phyloP scores from a whole-genome alignment of 2,797 vertebrate species.

The Liparis tanakae region DNA sequence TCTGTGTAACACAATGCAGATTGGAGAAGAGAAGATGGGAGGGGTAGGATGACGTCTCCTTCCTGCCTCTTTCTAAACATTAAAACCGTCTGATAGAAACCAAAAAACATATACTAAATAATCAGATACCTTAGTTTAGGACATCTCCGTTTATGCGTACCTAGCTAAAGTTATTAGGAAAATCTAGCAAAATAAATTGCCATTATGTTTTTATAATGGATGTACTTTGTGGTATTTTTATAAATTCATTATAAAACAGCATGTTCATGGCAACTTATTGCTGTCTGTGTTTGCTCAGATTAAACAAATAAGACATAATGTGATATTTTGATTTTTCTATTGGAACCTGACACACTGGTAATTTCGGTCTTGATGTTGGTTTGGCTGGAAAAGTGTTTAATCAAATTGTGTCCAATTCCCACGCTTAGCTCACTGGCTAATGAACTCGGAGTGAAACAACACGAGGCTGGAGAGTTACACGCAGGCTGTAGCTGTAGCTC shows the following conservation, averaged over 20 bases:
- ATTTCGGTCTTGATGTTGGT: not conserved
- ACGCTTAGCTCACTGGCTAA: constrained; percentile 3
- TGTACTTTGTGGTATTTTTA: no score
- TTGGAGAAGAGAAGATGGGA: constrained; percentile 11
- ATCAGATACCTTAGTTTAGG: not conserved
- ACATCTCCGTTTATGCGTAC: not conserved
- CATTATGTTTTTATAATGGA: no score
- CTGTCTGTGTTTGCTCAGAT: not conserved
- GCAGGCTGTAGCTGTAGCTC: constrained; percentile 15
- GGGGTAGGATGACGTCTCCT: constrained; percentile 18
- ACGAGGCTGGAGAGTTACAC: not conserved
- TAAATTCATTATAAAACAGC: no score
- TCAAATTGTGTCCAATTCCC: not conserved
- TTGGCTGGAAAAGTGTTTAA: constrained; percentile 6
- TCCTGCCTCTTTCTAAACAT: constrained; percentile 13
- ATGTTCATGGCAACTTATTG: not conserved
- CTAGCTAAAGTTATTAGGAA: no score
- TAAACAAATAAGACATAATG: not conserved
- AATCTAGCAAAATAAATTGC: no score
- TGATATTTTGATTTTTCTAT: not conserved
- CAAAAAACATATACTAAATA: constrained; percentile 20
- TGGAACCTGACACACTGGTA: not conserved
- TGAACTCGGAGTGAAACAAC: constrained; percentile 7
- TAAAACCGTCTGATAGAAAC: constrained; percentile 13
- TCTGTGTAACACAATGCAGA: constrained; percentile 49